Evolutionary conservation across 2,113 vertebrate species (phyloP), one percentile per base, ranked within the genome.

Genomic region (Enhydra lutris): DNA sequence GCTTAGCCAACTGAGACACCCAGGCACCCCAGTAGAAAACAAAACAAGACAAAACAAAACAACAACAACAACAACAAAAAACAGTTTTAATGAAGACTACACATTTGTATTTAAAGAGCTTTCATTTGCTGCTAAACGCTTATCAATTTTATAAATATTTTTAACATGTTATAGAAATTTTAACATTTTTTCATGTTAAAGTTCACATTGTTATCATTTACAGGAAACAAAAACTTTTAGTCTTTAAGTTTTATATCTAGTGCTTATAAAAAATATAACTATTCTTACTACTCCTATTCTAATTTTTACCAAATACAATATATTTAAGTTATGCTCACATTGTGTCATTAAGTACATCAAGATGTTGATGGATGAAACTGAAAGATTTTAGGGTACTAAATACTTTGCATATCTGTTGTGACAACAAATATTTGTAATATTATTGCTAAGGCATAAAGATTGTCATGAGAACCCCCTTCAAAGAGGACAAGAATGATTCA

Each of bases 201-300:
- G 36, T 3, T 71, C 11, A 93, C 2, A 39, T 24, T 84, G 26
- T 65, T 65, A 79, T 83, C 11, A 73, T 78, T 89, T 90, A 45
- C 4, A 80, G 36, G 14, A 92, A 81, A 95, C 4, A 18, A 3
- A 63, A 65, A 69, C 4, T 89, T 73, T 80, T 7, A 6, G 15
- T 26, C 20, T 83, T 88, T 88, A 78, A 69, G 69, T 69, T 92
- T 93, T 59, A 57, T 78, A 78, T 83, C 29, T 79, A 47, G 26
- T 79, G 3, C 15, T 89, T 97, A 97, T 96, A 82, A 95, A 55
- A 63, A 86, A 47, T 36, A 82, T 93, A 97, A 82, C 96, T 82
- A 82, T 96, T 97, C 31, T 94, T 96, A 9, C 18, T 96, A 26
- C n/a, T 96, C 24, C 9, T 31, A 93, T 76, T 94, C 10, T 76